Evolutionary conservation across 2,113 vertebrate species (phyloP).

Genomic region (Scomber colias): DNA sequence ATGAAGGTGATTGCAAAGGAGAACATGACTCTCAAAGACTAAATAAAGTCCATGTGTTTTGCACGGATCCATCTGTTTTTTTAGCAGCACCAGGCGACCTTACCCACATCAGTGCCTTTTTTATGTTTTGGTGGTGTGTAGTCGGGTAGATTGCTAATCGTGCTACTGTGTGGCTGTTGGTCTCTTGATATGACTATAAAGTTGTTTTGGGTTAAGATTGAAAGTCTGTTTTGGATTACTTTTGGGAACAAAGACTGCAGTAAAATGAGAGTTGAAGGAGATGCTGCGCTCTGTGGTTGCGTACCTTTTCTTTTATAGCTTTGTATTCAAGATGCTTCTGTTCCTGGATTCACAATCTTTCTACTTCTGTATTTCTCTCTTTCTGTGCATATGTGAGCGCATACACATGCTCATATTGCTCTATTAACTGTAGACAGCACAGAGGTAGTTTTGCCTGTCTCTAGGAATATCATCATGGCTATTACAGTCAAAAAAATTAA

Average conservation of each 20-base stretch:
- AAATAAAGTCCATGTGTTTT: conserved; percentile 55
- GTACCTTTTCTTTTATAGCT: conserved; percentile 44
- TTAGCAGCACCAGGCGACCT: conserved; percentile 51
- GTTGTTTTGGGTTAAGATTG: conserved; percentile 50
- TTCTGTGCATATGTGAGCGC: background rate
- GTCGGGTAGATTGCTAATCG: conserved; percentile 33
- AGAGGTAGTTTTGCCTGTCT: conserved; percentile 26
- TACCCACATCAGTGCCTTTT: conserved; percentile 58
- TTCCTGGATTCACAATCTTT: conserved; percentile 16
- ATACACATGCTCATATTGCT: background rate
- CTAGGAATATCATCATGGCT: conserved; percentile 36
- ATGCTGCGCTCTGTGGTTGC: conserved; percentile 50
- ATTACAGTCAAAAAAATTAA: conserved; percentile 36
- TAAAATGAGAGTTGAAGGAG: conserved; percentile 59
- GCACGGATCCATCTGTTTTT: conserved; percentile 55
- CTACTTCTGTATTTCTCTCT: background rate
- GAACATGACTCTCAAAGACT: conserved; percentile 8
- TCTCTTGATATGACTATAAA: conserved; percentile 44
- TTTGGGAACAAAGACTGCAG: conserved; percentile 18
- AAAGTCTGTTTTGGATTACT: conserved; percentile 55
- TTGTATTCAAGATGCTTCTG: conserved; percentile 33
- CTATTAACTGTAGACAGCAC: conserved; percentile 16
- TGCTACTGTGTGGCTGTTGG: conserved; percentile 44
- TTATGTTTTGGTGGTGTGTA: conserved; percentile 46
- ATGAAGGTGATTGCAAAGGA: background rate